Percentiles rank a stretch among this genome's conserved stretches.
Evolutionary conservation across 2,888 invertebrate species (phyloP).

Genomic region (Drosophila recens): DNA sequence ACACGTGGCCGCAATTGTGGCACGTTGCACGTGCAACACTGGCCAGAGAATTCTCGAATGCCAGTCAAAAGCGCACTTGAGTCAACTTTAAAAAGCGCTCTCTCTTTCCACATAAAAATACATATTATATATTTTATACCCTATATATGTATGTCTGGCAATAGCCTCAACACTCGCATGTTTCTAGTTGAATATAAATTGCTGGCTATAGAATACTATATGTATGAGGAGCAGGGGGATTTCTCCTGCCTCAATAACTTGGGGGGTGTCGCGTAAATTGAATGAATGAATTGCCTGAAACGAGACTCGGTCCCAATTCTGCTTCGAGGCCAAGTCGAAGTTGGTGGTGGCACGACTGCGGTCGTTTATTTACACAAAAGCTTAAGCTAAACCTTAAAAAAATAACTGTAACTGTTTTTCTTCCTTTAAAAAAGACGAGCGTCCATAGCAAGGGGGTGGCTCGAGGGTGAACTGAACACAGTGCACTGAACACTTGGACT

Average conservation of each 20-base stretch:
- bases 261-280: conserved; percentile 82
- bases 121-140: neutral
- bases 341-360: conserved; percentile 69
- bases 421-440: conserved; percentile 63
- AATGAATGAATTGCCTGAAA: conserved; percentile 80
- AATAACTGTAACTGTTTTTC: conserved; percentile 81
- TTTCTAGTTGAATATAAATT: conserved; percentile 52
- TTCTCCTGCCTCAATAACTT: conserved; percentile 52
- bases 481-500: conserved; percentile 15
- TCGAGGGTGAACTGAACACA: conserved; percentile 53
- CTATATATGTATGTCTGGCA: neutral
- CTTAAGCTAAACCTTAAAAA: conserved; percentile 83
- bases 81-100: conserved; percentile 61
- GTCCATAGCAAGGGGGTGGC: conserved; percentile 58
- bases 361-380: conserved; percentile 82
- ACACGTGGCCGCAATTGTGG: conserved; percentile 85
- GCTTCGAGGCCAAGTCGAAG: conserved; percentile 34
- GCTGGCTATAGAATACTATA: conserved; percentile 34
- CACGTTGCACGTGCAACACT: conserved; percentile 80
- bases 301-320: conserved; percentile 39
- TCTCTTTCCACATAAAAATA: neutral
- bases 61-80: conserved; percentile 77
- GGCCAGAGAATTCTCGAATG: conserved; percentile 44
- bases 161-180: conserved; percentile 15
- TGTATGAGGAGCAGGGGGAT: conserved; percentile 7